phyloP scores from a whole-genome alignment of 2,888 invertebrate species.

The Caenorhabditis sinica region DNA sequence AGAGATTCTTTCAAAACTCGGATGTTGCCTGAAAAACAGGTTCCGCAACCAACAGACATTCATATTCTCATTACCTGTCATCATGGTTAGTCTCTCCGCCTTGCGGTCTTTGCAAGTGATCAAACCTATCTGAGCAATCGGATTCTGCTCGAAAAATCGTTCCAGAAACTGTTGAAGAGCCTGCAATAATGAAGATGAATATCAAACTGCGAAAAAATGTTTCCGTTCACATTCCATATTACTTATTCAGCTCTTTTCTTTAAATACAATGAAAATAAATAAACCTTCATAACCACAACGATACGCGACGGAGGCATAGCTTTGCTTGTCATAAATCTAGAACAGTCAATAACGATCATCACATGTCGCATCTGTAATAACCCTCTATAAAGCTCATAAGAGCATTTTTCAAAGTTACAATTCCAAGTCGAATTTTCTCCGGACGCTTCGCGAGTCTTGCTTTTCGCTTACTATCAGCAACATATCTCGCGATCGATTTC shows the following conservation, averaged over 20 bases:
- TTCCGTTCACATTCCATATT: too few species aligned
- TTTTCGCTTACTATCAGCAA: constrained; percentile 91
- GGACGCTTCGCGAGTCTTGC: constrained; percentile 85
- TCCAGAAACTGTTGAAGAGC: constrained; percentile 94
- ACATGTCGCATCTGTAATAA: constrained; percentile 97
- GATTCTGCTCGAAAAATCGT: constrained; percentile 98
- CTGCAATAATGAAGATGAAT: constrained; percentile 39
- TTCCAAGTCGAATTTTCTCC: constrained; percentile 91
- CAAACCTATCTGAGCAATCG: constrained; percentile 96
- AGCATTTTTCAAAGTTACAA: constrained; percentile 85
- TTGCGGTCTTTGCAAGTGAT: constrained; percentile 94
- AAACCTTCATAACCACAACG: constrained; percentile 70
- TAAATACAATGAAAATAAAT: too few species aligned
- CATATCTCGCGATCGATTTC: constrained; percentile 92
- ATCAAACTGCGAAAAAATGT: too few species aligned
- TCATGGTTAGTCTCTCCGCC: constrained; percentile 93
- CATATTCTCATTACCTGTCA: constrained; percentile 91
- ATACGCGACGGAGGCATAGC: constrained; percentile 92
- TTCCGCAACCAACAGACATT: too few species aligned
- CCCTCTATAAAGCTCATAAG: constrained; percentile 50
- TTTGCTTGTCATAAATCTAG: constrained; percentile 94
- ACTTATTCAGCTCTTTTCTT: too few species aligned
- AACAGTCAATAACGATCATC: constrained; percentile 93
- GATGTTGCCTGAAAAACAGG: constrained; percentile 70
- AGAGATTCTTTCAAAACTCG: constrained; percentile 85